Base-by-base conservation (phyloP, 1,140 invertebrate species). In the Panonychus citri region DNA sequence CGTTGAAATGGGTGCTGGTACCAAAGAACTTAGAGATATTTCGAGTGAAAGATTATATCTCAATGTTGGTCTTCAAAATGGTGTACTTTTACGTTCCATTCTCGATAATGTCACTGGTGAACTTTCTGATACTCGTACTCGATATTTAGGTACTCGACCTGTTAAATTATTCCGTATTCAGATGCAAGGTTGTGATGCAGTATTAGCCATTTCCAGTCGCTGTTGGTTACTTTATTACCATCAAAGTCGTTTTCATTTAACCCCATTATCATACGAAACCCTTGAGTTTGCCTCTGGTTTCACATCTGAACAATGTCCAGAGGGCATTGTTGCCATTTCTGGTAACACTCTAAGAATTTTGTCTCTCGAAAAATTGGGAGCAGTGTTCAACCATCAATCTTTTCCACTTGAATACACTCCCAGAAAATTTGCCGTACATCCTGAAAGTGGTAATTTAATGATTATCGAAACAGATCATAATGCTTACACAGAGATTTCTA, bases 181-280 rank as follows among this genome's bases (percentile, higher is more conserved):
- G 72, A 94, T 96, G 76, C 91, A 98, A 68, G 87, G 85, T 12
- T 82, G 82, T 54, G 90, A 98, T 71, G 89, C 93, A 8, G 91
- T 97, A 0, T 69, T 99, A 10, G 95, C 95, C 1, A 93, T 97
- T 77, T 97, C 93, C 1, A 95, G 88, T 62, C 76, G 94, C 60
- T 90, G 90, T 0, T 99, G 94, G 95, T 72, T 99, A 1, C 93
- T 90, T 68, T 99, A 99, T 65, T 91, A 91, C 62, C 95, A 96
- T 68, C 94, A 99, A 70, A 97, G 91, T 72, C 66, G 78, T 49
- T 93, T 91, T 65, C 90, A 96, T 71, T 72, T 97, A 10, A 96
- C 91, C 0, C 91, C 93, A 1, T 68, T 97, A 0, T 95, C 89
- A 0, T 97, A 96, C 66, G 90, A 96, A 71, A 84, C 84, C 49